Conservation (phyloP, 2,797 vertebrate genomes). For the Eulemur albifrons region DNA sequence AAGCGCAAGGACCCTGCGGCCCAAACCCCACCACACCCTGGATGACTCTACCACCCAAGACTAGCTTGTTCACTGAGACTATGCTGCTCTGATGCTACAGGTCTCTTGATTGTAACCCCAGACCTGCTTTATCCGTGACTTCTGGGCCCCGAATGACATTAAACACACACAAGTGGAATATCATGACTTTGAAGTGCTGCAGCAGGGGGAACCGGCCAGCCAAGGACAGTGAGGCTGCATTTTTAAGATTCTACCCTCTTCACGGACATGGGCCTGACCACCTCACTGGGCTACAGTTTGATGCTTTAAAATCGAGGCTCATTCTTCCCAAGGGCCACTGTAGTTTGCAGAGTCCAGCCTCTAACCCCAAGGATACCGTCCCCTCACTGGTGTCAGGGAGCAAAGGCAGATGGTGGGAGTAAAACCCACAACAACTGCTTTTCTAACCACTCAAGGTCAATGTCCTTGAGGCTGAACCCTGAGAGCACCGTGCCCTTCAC, state of each 20-base stretch:
- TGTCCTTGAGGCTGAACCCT: not conserved
- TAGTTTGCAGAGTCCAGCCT: not conserved
- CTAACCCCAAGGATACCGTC: not conserved
- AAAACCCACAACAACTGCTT: not conserved
- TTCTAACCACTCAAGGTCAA: not conserved
- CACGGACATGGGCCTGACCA: accelerated
- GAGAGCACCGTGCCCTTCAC: not conserved
- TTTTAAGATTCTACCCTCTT: no score
- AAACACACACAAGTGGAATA: not conserved
- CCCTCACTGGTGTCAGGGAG: not conserved
- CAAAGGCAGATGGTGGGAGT: not conserved
- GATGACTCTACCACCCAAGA: not conserved
- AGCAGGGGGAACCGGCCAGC: not conserved
- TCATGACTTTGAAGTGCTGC: not conserved
- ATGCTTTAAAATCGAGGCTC: not conserved
- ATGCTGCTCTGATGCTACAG: not conserved
- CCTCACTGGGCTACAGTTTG: not conserved
- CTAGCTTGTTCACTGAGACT: not conserved
- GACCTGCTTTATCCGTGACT: not conserved
- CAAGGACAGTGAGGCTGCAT: not conserved
- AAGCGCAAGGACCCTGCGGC: accelerated
- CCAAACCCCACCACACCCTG: not conserved
- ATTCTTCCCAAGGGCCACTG: not conserved
- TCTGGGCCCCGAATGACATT: no score
- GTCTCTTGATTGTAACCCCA: not conserved